Base-by-base conservation (phyloP, 37 sponge, comb jelly and placozoan genomes). In the Dysidea cf. avara region DNA sequence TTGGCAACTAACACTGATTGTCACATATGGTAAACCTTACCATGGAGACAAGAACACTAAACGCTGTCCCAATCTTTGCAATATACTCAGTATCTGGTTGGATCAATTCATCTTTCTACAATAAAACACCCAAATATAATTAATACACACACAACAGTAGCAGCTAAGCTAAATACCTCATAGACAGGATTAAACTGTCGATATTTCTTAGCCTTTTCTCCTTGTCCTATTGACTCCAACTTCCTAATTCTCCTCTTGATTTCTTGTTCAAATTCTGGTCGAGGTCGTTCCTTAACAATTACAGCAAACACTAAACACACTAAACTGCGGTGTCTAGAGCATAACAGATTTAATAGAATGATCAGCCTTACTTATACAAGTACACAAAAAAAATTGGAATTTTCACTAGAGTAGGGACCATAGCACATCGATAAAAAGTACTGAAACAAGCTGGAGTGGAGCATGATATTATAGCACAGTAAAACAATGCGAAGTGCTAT, bases 241-340 rank as follows among this genome's bases (percentile, higher is more conserved):
- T 22, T 12, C n/a, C 67, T 71, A 68, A 87, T 87, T 56, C 71
- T 37, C 24, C 56, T 64, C 59, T 74, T 84, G 53, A 91, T 87
- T 9, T 58, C 53, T 43, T 87, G 92, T 57, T 90, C 96, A 91
- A 89, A 96, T 30, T 87, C 76, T 28, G 92, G 87, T 28, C 97
- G 58, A 0, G 90, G 81, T 39, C 82, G 75, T 62, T 96, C 79
- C 83, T 90, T 58, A 16, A 37, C 51, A 36, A n/a, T 32, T 24
- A n/a, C n/a, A 30, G 25, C 4, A 30, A 5, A 54, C 6, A 5
- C 6, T 3, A 7, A 7, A 5, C 2, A 22, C 25, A 2, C 56
- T 26, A 3, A 22, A 54, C 56, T 25, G 25, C 25, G 25, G 3
- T 54, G 25, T 54, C 6, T 25, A 2, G 17, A 50, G 17, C 52